Evolutionary conservation across 1,140 invertebrate genomes (phyloP).

Genomic region (Cherax destructor): DNA sequence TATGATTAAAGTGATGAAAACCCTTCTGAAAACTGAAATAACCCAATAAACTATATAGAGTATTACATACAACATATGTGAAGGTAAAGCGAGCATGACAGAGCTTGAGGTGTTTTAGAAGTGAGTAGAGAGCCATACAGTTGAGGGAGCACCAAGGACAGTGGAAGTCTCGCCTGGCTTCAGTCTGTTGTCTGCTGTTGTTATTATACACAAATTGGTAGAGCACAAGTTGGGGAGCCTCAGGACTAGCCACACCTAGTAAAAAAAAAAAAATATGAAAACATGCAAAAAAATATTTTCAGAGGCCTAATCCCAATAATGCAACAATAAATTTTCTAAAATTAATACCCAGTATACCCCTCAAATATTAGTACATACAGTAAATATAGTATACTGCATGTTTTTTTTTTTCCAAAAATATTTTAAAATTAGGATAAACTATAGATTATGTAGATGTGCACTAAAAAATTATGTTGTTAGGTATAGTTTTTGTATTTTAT

Average conservation of each 20-base stretch:
- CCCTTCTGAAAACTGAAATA: not conserved
- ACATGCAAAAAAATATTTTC: too few relatives aligned
- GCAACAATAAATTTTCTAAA: too few relatives aligned
- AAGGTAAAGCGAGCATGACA: constrained; percentile 96
- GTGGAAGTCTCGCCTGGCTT: constrained; percentile 91
- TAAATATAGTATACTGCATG: too few relatives aligned
- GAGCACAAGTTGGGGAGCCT: constrained; percentile 82
- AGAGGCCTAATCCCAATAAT: too few relatives aligned
- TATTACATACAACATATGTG: constrained; percentile 86
- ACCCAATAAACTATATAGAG: not conserved
- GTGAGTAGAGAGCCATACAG: constrained; percentile 89
- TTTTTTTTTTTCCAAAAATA: too few relatives aligned
- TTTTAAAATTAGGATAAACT: too few relatives aligned
- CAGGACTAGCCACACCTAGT: constrained; percentile 66
- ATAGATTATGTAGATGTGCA: too few relatives aligned
- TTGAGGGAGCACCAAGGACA: constrained; percentile 97
- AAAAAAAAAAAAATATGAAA: not conserved
- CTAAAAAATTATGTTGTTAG: too few relatives aligned
- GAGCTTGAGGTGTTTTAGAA: constrained; percentile 94
- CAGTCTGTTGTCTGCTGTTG: constrained; percentile 95
- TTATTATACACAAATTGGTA: constrained; percentile 98
- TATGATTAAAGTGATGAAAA: not conserved
- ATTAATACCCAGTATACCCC: too few relatives aligned
- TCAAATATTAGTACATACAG: too few relatives aligned
- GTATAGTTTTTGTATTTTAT: too few relatives aligned